Evolutionary conservation across 1,140 invertebrate species (phyloP).

Genomic region (Macrotrachela quadricornifera): DNA sequence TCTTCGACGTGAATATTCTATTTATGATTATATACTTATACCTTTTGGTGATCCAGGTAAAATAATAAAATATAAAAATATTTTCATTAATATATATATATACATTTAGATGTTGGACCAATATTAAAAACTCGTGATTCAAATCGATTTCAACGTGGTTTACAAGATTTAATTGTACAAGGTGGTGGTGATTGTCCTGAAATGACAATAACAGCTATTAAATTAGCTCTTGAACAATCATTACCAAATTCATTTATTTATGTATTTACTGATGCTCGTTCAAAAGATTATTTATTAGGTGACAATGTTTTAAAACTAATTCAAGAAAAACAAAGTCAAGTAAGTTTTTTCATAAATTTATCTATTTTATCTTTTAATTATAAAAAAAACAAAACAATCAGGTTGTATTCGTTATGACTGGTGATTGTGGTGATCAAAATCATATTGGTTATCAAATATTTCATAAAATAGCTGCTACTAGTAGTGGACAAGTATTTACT

Average conservation of each 20-base stretch:
- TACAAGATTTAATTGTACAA: constrained; percentile 39
- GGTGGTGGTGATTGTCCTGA: constrained; percentile 55
- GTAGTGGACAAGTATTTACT: constrained; percentile 49
- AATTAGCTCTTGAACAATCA: constrained; percentile 40
- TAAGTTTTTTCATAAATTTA: too few relatives aligned
- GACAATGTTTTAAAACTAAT: constrained; percentile 42
- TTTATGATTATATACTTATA: constrained; percentile 51
- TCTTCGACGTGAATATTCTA: constrained; percentile 38
- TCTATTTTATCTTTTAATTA: too few relatives aligned
- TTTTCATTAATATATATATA: constrained; percentile 3
- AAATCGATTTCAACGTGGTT: constrained; percentile 35
- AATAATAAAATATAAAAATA: too few relatives aligned
- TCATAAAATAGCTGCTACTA: constrained; percentile 46
- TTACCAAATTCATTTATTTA: constrained; percentile 47
- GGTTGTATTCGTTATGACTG: constrained; percentile 53
- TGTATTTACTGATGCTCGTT: constrained; percentile 51
- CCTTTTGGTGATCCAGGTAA: constrained; percentile 53
- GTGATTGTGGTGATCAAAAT: constrained; percentile 42
- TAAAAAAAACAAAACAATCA: too few relatives aligned
- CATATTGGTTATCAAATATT: constrained; percentile 42
- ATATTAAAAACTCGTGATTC: constrained; percentile 40
- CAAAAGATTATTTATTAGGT: constrained; percentile 42
- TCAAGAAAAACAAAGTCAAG: constrained; percentile 47
- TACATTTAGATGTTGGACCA: constrained; percentile 38
- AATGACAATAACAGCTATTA: constrained; percentile 43